These are phyloP conservation scores for Noctua comes DNA, from an alignment of 2,888 invertebrate species.

Conservation along the genomic window DNA sequence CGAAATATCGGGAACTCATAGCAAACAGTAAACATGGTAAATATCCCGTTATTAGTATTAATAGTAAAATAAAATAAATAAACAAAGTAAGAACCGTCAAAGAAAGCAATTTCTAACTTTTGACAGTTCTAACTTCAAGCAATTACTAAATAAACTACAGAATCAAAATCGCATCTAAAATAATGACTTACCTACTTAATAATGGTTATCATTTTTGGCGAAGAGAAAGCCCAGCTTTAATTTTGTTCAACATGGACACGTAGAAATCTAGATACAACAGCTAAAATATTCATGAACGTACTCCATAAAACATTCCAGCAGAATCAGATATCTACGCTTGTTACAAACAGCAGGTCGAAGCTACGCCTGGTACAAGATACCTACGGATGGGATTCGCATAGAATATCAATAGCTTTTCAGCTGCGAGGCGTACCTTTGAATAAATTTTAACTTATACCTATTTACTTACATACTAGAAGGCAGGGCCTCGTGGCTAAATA, in stretches of 20 bases:
- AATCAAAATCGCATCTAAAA: too few species aligned
- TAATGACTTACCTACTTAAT: too few species aligned
- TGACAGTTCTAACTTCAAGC: too few species aligned
- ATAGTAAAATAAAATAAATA: too few species aligned
- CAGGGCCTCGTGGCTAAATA: background rate
- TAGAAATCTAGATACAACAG: background rate
- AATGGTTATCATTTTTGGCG: background rate
- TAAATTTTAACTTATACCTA: constrained; percentile 21
- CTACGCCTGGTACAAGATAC: background rate
- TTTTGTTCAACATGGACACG: background rate
- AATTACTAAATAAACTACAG: too few species aligned
- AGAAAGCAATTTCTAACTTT: too few species aligned
- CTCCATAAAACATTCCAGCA: background rate
- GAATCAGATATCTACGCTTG: background rate
- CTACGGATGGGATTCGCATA: background rate
- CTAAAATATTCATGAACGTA: constrained; percentile 9
- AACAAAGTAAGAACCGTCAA: too few species aligned
- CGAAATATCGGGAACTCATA: too few species aligned
- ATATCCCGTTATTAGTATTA: too few species aligned
- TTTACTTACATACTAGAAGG: background rate
- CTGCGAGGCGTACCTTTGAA: constrained; percentile 11
- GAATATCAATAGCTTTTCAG: constrained; percentile 30
- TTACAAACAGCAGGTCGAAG: constrained; percentile 1
- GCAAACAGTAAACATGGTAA: too few species aligned
- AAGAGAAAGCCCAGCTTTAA: background rate